Evolutionary conservation across 1,140 invertebrate genomes (phyloP).

Genomic region (Pseudachorutes palmiensis): DNA sequence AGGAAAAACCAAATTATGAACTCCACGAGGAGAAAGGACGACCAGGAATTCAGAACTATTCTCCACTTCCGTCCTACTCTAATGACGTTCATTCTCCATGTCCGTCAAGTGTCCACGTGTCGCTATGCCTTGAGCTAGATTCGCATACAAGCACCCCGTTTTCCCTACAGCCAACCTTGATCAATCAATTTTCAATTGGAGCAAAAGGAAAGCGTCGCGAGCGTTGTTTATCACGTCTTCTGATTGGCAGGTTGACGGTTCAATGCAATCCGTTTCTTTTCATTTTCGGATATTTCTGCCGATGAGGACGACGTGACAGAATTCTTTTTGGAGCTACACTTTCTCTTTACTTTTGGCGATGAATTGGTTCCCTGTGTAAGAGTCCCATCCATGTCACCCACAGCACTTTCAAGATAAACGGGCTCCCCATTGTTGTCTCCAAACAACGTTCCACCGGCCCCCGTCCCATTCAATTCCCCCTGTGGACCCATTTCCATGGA

Average conservation of each 20-base stretch:
- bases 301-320: neutral
- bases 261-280: neutral
- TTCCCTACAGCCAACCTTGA: too few relatives aligned
- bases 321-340: too few relatives aligned
- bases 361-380: neutral
- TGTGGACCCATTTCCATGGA: neutral
- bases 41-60: neutral
- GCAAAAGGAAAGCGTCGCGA: too few relatives aligned
- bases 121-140: too few relatives aligned
- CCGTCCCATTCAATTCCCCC: neutral
- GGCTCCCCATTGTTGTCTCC: neutral
- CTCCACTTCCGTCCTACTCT: neutral
- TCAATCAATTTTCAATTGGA: too few relatives aligned
- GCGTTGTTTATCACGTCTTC: too few relatives aligned
- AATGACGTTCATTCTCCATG: neutral
- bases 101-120: too few relatives aligned
- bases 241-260: neutral
- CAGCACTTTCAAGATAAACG: neutral
- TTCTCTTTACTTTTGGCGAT: too few relatives aligned
- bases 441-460: neutral
- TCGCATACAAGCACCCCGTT: too few relatives aligned
- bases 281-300: neutral
- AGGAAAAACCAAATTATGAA: conserved; percentile 10
- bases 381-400: neutral
- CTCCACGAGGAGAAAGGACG: neutral